Evolutionary conservation across 92 coral and sea anemone species (phyloP), one percentile per base, ranked within the genome.

Genomic region (Porites lobata): DNA sequence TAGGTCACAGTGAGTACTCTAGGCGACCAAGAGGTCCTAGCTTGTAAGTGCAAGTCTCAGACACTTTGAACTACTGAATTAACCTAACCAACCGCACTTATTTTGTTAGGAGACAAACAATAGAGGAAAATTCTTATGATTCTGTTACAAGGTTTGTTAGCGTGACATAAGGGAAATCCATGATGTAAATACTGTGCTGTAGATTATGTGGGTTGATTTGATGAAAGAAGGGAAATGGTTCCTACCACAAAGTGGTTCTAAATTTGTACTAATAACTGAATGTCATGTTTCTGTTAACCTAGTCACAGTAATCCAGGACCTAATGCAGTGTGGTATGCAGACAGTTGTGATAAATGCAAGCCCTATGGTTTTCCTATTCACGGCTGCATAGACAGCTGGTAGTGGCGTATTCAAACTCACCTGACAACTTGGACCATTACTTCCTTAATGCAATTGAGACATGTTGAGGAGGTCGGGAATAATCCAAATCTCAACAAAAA

Each of bases 151-250:
- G 76, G 76, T 38, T 56, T 71, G n/a, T 53, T 71, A 14, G 52
- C 38, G 77, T 47, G 77, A 72, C 77, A 72, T 72, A 47, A 11
- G 58, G 77, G 77, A 72, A 72, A 72, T 72, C 20, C 77, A 13
- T 47, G 77, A 72, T 50, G 20, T 32, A 47, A 72, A 72, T 72
- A 56, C 77, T 72, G 77, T 38, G 76, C 43, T 53, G 54, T 26
- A 72, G 76, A 38, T 72, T 72, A 72, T 72, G 76, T 72, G 77
- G 77, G 77, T 72, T 72, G 77, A 72, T 72, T 72, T 47, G 58
- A 47, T 72, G 15, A 72, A 72, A 18, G 32, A 47, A 72, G 17
- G 58, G 77, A 47, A 72, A 32, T 47, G 17, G 77, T 72, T 72
- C 20, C 58, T 72, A 72, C 54, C 77, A 72, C 5, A 72, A 11